A percentile compares a stretch with the other conserved stretches of the same genome.
These are phyloP conservation scores for Brachylomia viminalis DNA, from an alignment of 2,888 invertebrate genomes.

Conservation along the genomic window DNA sequence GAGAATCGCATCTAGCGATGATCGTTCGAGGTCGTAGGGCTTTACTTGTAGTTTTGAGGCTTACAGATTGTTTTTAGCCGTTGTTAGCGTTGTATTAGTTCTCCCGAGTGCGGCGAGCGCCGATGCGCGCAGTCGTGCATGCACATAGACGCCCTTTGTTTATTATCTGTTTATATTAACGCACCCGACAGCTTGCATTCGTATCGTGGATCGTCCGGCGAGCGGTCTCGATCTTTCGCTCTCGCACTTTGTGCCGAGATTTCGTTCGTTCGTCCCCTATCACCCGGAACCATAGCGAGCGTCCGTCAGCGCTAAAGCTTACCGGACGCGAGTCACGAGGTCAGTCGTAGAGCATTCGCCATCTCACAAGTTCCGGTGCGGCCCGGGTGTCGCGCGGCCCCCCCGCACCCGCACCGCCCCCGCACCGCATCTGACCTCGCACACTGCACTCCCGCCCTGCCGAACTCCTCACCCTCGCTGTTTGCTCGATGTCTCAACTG, in stretches of 20 bases:
- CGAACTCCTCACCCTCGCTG: constrained; percentile 67
- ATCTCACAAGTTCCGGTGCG: constrained; percentile 91
- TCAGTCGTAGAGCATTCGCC: constrained; percentile 90
- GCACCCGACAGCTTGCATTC: constrained; percentile 90
- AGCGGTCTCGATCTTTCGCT: constrained; percentile 84
- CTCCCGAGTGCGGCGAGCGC: constrained; percentile 89
- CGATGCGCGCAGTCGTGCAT: constrained; percentile 89
- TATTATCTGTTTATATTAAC: constrained; percentile 89
- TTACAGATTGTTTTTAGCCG: constrained; percentile 91
- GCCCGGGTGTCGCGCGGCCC: constrained; percentile 71
- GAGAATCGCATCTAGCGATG: constrained; percentile 84
- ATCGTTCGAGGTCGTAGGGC: constrained; percentile 90
- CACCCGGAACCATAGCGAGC: constrained; percentile 83
- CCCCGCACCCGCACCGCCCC: constrained; percentile 62
- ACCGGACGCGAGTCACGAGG: constrained; percentile 85
- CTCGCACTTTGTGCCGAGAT: constrained; percentile 82
- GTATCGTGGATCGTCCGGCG: constrained; percentile 88
- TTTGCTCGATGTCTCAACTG: constrained; percentile 66
- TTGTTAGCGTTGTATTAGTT: constrained; percentile 90
- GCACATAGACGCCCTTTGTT: constrained; percentile 90
- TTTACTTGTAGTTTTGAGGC: constrained; percentile 91
- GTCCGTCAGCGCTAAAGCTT: constrained; percentile 80
- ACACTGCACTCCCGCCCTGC: constrained; percentile 70
- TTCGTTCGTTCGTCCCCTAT: constrained; percentile 81
- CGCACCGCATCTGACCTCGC: constrained; percentile 73